phyloP scores from a whole-genome alignment of 1,140 invertebrate genomes.

The Andrena cerasifolii region DNA sequence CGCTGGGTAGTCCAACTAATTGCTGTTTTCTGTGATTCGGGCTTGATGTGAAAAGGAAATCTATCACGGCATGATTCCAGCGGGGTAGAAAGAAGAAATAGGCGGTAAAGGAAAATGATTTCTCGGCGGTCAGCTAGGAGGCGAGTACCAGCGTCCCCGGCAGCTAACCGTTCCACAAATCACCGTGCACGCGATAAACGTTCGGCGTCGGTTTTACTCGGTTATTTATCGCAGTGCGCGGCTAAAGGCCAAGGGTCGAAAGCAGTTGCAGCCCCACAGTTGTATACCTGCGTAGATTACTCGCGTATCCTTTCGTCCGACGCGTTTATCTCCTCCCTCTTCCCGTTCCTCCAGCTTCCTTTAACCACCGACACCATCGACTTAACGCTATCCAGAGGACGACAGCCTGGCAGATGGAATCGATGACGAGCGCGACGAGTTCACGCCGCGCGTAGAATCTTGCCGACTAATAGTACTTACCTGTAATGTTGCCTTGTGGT shows the following conservation, averaged over 20 bases:
- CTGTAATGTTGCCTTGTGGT: too few relatives aligned
- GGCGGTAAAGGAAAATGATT: slow-evolving; percentile 39
- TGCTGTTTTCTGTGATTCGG: too few relatives aligned
- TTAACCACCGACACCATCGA: background rate
- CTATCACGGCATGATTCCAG: too few relatives aligned
- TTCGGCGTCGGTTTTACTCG: slow-evolving; percentile 58
- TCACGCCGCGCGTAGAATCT: background rate
- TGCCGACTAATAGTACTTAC: too few relatives aligned
- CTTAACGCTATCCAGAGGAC: background rate
- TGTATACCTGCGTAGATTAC: background rate
- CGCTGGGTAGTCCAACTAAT: too few relatives aligned
- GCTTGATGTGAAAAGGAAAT: too few relatives aligned
- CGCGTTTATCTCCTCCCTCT: too few relatives aligned
- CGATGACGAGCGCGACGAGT: background rate
- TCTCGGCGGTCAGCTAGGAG: background rate
- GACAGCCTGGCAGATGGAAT: background rate
- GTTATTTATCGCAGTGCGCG: slow-evolving; percentile 64
- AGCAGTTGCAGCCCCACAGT: slow-evolving; percentile 29
- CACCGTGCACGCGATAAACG: slow-evolving; percentile 67
- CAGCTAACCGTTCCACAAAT: slow-evolving; percentile 56
- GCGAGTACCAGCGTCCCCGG: background rate
- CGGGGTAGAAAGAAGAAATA: background rate
- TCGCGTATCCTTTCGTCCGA: background rate
- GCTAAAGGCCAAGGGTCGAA: slow-evolving; percentile 44
- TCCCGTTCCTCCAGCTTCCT: background rate